Evolutionary conservation across 30 jellyfish, hydroid and myxozoan genomes (phyloP).

Genomic region (Rhopilema esculentum): DNA sequence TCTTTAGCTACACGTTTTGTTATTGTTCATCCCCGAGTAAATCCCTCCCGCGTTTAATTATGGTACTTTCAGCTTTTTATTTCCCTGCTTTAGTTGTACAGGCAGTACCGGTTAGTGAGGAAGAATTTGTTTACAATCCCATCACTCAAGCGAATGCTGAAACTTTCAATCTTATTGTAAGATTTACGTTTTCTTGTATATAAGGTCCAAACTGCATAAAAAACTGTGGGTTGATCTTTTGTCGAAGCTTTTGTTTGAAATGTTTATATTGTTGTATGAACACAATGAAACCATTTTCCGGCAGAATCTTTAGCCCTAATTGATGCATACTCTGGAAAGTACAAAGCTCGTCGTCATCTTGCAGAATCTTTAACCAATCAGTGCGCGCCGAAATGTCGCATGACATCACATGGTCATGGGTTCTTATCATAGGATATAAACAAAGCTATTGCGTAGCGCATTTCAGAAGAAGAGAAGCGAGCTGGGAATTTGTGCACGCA

Average conservation of each 20-base stretch:
- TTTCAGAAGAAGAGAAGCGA: constrained; percentile 64
- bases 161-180: too few species aligned
- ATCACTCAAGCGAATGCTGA: too few species aligned
- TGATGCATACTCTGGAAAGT: background rate
- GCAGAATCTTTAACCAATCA: constrained; percentile 47
- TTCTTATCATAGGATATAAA: constrained; percentile 57
- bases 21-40: background rate
- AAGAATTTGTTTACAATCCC: too few species aligned
- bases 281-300: background rate
- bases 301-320: background rate
- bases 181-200: too few species aligned
- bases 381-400: constrained; percentile 25
- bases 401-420: constrained; percentile 75
- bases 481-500: constrained; percentile 34
- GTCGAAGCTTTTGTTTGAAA: too few species aligned
- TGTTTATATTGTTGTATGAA: background rate
- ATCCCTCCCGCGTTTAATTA: background rate
- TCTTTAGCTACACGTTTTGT: too few species aligned
- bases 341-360: constrained; percentile 4
- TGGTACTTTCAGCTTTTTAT: background rate
- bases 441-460: constrained; percentile 79
- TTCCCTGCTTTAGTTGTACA: too few species aligned
- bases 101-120: too few species aligned
- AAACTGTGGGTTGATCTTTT: too few species aligned
- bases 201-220: too few species aligned